These are phyloP conservation scores for Aspidiotus destructor DNA, from an alignment of 2,888 invertebrate genomes.

Conservation along the genomic window DNA sequence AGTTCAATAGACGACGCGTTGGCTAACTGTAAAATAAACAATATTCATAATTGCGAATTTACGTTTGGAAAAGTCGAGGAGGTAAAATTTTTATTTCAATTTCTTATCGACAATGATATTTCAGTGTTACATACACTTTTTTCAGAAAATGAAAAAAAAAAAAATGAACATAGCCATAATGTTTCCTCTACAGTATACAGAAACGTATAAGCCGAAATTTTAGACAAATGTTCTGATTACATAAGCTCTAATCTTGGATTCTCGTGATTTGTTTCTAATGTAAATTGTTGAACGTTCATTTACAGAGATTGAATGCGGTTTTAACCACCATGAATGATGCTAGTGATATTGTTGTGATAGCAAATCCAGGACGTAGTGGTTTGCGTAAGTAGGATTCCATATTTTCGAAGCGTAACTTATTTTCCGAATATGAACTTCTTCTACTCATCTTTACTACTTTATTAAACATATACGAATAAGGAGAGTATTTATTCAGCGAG, in stretches of 20 bases:
- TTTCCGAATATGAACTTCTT: too few species aligned
- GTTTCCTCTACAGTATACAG: too few species aligned
- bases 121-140: not conserved
- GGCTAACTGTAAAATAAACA: slow-evolving; percentile 71
- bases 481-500: not conserved
- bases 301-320: slow-evolving; percentile 38
- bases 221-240: too few species aligned
- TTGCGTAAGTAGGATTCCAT: slow-evolving; percentile 55
- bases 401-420: not conserved
- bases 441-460: slow-evolving; percentile 13
- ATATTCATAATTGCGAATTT: slow-evolving; percentile 70
- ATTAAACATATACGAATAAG: too few species aligned
- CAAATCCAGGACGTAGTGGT: slow-evolving; percentile 96
- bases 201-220: too few species aligned
- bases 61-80: slow-evolving; percentile 85
- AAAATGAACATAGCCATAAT: too few species aligned
- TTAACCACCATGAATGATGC: slow-evolving; percentile 37
- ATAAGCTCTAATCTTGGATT: too few species aligned
- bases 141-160: not conserved
- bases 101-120: not conserved
- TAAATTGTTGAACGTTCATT: slow-evolving; percentile 40
- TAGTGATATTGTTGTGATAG: slow-evolving; percentile 66
- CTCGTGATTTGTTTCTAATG: not conserved
- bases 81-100: slow-evolving; percentile 35
- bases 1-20: slow-evolving; percentile 86